Base-by-base conservation (phyloP, 2,797 vertebrate species). In the Craterocephalus amniculus region DNA sequence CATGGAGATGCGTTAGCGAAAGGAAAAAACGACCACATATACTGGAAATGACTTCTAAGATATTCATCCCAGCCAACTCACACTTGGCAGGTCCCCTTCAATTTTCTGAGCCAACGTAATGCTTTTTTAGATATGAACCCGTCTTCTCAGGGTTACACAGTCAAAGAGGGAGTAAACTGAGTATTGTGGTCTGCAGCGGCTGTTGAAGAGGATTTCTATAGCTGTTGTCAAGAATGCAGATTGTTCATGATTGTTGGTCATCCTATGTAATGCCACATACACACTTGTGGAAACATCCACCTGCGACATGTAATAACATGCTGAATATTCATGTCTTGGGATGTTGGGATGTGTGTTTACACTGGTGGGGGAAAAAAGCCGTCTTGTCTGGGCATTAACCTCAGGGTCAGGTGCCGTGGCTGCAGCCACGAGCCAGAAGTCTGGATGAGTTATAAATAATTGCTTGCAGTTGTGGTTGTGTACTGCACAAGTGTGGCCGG, bases 11-110 rank as follows among this genome's bases (percentile, higher is more conserved):
- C 82, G 70, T 70, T 71, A 77, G 80, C 83, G 78, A 85, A 76
- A 6, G 71, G 60, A 82, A 87, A 87, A 88, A 88, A 86, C 76
- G 73, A 76, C 84, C 60, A 71, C 64, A 84, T 83, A 67, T 88
- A 89, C 83, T 93, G 91, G 91, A 95, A 93, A 93, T 91, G 60
- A 93, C 91, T 91, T 89, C 78, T 83, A 74, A 79, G 69, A 89
- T 87, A 83, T 86, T 90, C 82, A 89, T 89, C 79, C 78, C 73
- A 84, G 83, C 81, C 73, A 2, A 81, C 88, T 92, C 85, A 77
- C 72, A 82, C 85, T 84, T 93, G 89, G 88, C 90, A 88, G 74
- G 9, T 77, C 60, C 61, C 58, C 57, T 52, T 63, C 29, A 22
- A 38, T 85, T 84, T 84, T 79, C 58, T 74, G 31, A 64, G 70